Evolutionary conservation across 2,888 invertebrate species (phyloP).

Genomic region (Drosophila nr. medialis): DNA sequence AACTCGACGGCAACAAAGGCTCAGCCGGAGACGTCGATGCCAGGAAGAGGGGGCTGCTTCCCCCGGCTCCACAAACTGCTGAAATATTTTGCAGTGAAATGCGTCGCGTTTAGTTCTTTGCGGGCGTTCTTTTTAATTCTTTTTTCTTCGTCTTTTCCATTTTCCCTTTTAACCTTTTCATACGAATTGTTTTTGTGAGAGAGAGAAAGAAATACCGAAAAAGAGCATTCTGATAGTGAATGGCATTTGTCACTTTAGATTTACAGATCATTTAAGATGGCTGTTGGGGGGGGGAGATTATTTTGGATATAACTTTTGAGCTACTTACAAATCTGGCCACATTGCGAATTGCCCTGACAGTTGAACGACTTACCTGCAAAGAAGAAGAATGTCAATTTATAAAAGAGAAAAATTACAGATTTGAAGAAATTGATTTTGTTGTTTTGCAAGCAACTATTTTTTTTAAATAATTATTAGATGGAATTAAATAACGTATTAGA

Average conservation of each 20-base stretch:
- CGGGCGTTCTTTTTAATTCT: slow-evolving; percentile 60
- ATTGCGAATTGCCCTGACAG: slow-evolving; percentile 10
- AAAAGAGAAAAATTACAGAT: not conserved
- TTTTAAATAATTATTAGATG: not conserved
- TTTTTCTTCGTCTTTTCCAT: slow-evolving; percentile 4
- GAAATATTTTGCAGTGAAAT: slow-evolving; percentile 56
- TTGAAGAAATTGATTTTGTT: not conserved
- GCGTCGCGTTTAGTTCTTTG: slow-evolving; percentile 59
- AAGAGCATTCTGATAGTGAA: slow-evolving; percentile 43
- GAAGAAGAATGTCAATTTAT: slow-evolving; percentile 4
- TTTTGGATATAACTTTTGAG: slow-evolving; percentile 31
- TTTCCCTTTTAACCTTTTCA: slow-evolving; percentile 12
- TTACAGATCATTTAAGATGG: slow-evolving; percentile 32
- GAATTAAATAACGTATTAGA: not conserved
- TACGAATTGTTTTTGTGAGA: slow-evolving; percentile 1
- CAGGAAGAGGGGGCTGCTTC: not conserved
- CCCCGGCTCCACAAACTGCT: not conserved
- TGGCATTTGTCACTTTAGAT: slow-evolving; percentile 53
- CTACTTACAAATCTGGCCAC: slow-evolving; percentile 61
- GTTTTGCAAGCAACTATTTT: not conserved
- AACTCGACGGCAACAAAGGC: slow-evolving; percentile 61
- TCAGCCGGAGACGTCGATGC: slow-evolving; percentile 51
- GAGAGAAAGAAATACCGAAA: not conserved
- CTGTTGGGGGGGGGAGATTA: not conserved
- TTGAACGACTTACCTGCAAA: slow-evolving; percentile 63